Conservation (phyloP, 2,797 vertebrate genomes). For the Pangasius macronema region DNA sequence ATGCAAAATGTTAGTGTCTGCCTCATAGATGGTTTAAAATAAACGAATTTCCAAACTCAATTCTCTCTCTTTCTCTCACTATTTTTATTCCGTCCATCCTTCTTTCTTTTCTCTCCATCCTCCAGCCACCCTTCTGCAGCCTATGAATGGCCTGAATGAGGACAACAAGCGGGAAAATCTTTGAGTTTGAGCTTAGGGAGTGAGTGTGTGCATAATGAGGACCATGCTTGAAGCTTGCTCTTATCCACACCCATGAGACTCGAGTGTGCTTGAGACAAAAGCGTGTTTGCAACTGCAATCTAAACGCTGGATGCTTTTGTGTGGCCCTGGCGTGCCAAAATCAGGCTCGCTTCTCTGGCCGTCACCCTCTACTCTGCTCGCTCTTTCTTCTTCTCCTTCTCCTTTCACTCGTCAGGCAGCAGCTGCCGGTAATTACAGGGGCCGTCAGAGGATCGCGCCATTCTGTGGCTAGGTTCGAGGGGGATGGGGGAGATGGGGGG, state of each 20-base stretch:
- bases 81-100: not conserved
- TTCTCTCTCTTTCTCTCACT: not conserved
- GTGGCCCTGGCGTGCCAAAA: constrained; percentile 53
- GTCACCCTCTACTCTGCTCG: not conserved
- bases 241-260: constrained; percentile 26
- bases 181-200: constrained; percentile 15
- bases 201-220: constrained; percentile 21
- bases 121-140: constrained; percentile 10
- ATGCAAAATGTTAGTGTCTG: not conserved
- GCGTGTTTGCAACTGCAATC: constrained; percentile 72
- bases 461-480: constrained; percentile 15
- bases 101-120: constrained; percentile 32
- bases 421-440: constrained; percentile 78
- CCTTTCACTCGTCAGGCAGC: constrained; percentile 52
- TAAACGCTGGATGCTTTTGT: constrained; percentile 67
- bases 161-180: not conserved
- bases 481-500: not conserved
- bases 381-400: constrained; percentile 23
- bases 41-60: not conserved
- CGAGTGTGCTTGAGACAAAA: constrained; percentile 55
- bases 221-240: constrained; percentile 53
- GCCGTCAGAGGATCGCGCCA: constrained; percentile 23
- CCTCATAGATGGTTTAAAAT: not conserved
- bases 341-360: constrained; percentile 35
- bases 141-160: constrained; percentile 16